These are phyloP conservation scores for Melitaea athalia DNA, from an alignment of 2,888 invertebrate species.

Conservation along the genomic window DNA sequence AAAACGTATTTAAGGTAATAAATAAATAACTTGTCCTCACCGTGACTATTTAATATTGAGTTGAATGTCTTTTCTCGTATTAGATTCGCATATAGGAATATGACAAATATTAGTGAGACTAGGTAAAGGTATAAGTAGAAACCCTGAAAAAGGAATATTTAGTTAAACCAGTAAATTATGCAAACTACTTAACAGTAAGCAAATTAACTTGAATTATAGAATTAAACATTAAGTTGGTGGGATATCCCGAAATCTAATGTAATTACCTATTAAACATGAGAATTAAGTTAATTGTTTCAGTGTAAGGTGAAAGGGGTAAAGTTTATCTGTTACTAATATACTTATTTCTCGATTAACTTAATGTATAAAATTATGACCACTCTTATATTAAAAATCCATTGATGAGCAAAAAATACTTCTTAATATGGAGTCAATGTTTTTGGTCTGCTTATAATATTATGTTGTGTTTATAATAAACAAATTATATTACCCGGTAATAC, in stretches of 20 bases:
- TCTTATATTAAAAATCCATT: no score
- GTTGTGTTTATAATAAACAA: neutral
- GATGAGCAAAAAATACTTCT: neutral
- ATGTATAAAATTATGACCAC: no score
- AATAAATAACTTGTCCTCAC: conserved; percentile 51
- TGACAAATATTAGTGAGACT: conserved; percentile 88
- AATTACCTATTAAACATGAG: no score
- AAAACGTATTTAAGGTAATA: conserved; percentile 25
- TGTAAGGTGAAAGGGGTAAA: no score
- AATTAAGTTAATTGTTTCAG: no score
- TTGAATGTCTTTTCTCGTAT: conserved; percentile 85
- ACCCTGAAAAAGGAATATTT: conserved; percentile 79
- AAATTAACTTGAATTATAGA: neutral
- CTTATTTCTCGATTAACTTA: no score
- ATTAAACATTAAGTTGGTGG: no score
- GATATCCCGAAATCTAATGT: no score
- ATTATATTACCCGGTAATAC: conserved; percentile 86
- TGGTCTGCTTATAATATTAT: neutral
- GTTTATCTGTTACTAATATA: no score
- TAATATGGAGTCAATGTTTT: neutral
- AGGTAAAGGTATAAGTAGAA: conserved; percentile 92
- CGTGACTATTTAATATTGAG: conserved; percentile 80
- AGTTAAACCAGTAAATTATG: neutral
- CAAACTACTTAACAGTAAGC: neutral
- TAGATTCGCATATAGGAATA: conserved; percentile 86